Percentiles rank a stretch among this genome's conserved stretches.
Evolutionary conservation across 2,888 invertebrate species (phyloP).

Genomic region (Drosophila ochracea): DNA sequence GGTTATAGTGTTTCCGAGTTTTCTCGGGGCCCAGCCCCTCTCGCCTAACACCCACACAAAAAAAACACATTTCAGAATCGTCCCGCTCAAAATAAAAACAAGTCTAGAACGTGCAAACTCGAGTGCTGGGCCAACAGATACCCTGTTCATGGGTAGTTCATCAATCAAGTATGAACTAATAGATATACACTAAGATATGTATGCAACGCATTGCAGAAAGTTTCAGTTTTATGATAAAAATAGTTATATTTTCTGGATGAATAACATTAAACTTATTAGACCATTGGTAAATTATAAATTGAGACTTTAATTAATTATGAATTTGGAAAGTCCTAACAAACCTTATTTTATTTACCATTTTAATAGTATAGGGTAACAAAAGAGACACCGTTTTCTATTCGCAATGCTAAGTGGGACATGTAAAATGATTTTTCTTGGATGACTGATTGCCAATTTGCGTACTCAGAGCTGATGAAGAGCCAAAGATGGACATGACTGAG

Average conservation of each 20-base stretch:
- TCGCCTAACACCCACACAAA: slow-evolving; percentile 55
- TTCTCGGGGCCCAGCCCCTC: slow-evolving; percentile 54
- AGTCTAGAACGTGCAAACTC: not conserved
- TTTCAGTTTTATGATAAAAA: not conserved
- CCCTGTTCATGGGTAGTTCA: not conserved
- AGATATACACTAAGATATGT: not conserved
- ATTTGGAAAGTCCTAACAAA: not conserved
- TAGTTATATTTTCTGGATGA: not conserved
- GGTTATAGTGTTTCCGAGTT: slow-evolving; percentile 12
- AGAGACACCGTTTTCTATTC: not conserved
- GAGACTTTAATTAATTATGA: no score
- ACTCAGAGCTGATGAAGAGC: slow-evolving; percentile 17
- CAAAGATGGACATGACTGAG: slow-evolving; percentile 57
- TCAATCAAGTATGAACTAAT: not conserved
- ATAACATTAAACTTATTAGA: not conserved
- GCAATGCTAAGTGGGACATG: not conserved
- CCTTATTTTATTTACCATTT: not conserved
- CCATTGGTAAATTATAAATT: not conserved
- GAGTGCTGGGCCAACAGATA: not conserved
- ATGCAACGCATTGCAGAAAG: not conserved
- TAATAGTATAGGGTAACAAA: slow-evolving; percentile 11
- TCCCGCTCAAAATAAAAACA: slow-evolving; percentile 7
- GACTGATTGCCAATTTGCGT: slow-evolving; percentile 24
- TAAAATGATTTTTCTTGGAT: slow-evolving; percentile 15
- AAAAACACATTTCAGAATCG: slow-evolving; percentile 28